A percentile compares a stretch with the other conserved stretches of the same genome.
phyloP scores from a whole-genome alignment of 2,888 invertebrate genomes.

The Aphodius granarius region DNA sequence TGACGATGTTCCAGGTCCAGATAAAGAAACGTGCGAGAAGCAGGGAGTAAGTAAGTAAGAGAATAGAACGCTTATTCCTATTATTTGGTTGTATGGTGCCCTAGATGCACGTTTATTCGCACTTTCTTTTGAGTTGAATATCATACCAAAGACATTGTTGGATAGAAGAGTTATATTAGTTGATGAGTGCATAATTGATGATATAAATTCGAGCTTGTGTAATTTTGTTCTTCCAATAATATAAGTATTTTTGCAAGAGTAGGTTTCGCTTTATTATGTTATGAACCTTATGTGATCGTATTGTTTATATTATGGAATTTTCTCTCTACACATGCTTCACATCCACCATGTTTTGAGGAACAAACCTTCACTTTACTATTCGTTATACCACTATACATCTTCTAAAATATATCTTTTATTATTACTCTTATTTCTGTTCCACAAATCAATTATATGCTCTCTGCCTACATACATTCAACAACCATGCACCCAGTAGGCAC shows the following conservation, averaged over 20 bases:
- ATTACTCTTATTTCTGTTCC: too few species aligned
- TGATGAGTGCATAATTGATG: too few species aligned
- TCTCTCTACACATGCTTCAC: background rate
- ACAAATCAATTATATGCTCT: background rate
- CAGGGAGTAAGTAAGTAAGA: slow-evolving; percentile 62
- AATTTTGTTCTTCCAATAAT: too few species aligned
- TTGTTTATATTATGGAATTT: background rate
- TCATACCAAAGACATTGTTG: too few species aligned
- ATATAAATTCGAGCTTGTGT: too few species aligned
- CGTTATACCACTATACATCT: background rate
- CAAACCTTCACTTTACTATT: background rate
- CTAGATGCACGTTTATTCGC: background rate
- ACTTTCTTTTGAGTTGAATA: background rate
- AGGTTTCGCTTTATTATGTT: background rate
- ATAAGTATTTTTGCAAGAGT: too few species aligned
- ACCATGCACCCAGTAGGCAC: background rate
- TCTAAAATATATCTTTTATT: too few species aligned
- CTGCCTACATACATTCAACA: background rate
- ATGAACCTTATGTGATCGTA: background rate
- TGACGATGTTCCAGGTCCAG: slow-evolving; percentile 56
- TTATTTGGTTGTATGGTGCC: background rate
- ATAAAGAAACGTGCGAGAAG: slow-evolving; percentile 61
- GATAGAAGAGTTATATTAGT: too few species aligned
- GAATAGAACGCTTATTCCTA: background rate
- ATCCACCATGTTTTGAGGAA: background rate